Evolutionary conservation across 2,888 invertebrate species (phyloP).

Genomic region (Macaria liturata): DNA sequence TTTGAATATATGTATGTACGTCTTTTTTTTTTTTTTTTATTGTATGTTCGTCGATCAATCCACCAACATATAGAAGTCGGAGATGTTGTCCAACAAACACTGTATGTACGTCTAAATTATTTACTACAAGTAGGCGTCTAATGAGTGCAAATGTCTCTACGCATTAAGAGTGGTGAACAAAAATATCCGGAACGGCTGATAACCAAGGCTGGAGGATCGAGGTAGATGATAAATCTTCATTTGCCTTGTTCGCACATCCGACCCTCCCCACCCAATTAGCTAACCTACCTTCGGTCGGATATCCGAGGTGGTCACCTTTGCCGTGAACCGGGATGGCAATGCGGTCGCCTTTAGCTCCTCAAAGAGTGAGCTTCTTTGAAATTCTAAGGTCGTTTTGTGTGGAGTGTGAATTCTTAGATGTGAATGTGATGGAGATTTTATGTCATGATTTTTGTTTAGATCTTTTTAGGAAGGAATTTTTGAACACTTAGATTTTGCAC

Average conservation of each 20-base stretch:
- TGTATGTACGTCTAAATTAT: no score
- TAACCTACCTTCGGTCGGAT: constrained; percentile 61
- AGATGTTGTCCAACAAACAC: no score
- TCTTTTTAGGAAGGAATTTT: no score
- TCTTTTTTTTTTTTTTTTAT: no score
- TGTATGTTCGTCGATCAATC: no score
- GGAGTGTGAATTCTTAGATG: constrained; percentile 14
- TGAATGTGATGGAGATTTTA: no score
- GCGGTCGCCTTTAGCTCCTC: constrained; percentile 34
- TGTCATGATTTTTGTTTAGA: no score
- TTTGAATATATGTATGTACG: no score
- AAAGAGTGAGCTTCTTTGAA: constrained; percentile 29
- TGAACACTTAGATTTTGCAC: no score
- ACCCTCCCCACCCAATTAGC: constrained; percentile 76
- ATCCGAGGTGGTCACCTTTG: constrained; percentile 72
- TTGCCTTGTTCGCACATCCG: constrained; percentile 77
- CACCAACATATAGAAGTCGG: no score
- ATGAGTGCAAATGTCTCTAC: not conserved
- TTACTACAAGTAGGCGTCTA: no score
- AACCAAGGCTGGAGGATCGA: constrained; percentile 50
- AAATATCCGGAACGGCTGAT: constrained; percentile 39
- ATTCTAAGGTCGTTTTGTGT: constrained; percentile 24
- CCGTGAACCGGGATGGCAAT: constrained; percentile 42
- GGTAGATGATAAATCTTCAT: constrained; percentile 78
- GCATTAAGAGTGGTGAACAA: constrained; percentile 32